Conservation (phyloP, 1,140 invertebrate genomes). For the Yoshiicerus persimilis region DNA sequence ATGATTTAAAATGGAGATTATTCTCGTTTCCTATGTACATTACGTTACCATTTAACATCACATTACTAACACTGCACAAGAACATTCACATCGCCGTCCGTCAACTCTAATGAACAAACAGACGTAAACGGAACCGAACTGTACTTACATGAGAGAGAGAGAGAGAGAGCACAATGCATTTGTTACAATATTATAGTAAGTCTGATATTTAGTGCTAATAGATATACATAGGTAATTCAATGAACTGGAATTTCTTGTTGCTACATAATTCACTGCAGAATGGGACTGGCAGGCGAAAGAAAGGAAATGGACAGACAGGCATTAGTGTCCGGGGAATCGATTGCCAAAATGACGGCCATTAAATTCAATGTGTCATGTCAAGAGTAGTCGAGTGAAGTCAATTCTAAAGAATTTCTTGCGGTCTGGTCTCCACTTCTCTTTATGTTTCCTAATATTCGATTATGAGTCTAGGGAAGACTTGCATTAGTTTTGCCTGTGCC, state of each 20-base stretch:
- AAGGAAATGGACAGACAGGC: background rate
- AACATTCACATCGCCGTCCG: background rate
- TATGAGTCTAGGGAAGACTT: background rate
- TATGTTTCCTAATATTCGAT: background rate
- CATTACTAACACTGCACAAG: background rate
- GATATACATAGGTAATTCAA: background rate
- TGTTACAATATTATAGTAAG: no score
- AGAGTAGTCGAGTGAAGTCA: background rate
- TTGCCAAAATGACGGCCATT: background rate
- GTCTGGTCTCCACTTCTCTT: background rate
- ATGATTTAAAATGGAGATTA: constrained; percentile 7
- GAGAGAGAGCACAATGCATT: no score
- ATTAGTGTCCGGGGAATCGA: background rate
- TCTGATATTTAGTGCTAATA: no score
- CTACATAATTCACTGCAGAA: background rate
- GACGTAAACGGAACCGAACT: background rate
- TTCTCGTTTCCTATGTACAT: background rate
- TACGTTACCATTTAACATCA: background rate
- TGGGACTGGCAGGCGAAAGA: background rate
- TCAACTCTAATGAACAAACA: background rate
- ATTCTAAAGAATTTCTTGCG: background rate
- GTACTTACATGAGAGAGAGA: no score
- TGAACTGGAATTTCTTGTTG: background rate
- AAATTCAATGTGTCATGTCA: background rate
- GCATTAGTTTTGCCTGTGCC: background rate